These are phyloP conservation scores for Paratilapia polleni DNA, from an alignment of 2,113 vertebrate species.

Conservation along the genomic window DNA sequence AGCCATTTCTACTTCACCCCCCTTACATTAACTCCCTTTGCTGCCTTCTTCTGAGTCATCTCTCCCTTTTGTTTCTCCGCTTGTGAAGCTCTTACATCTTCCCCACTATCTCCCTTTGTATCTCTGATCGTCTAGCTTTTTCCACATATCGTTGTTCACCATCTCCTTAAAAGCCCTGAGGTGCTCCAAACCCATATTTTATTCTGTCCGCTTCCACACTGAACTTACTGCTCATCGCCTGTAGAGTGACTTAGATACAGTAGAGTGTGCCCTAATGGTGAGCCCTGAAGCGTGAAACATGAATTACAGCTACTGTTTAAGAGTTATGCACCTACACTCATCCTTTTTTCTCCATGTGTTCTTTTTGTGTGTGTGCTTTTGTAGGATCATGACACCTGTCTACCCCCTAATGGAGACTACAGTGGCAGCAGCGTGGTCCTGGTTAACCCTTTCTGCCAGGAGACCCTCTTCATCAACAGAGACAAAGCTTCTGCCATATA, in stretches of 20 bases:
- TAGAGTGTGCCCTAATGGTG: slow-evolving; percentile 14
- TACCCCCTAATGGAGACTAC: slow-evolving; percentile 95
- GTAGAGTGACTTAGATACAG: slow-evolving; percentile 33
- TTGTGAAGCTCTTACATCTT: slow-evolving; percentile 26
- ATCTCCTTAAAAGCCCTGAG: slow-evolving; percentile 32
- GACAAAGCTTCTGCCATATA: slow-evolving; percentile 93
- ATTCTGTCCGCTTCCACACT: neutral
- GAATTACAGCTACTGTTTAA: slow-evolving; percentile 13
- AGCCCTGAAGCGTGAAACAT: neutral
- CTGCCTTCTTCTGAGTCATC: slow-evolving; percentile 51
- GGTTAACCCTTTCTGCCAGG: slow-evolving; percentile 98
- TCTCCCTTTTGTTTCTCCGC: slow-evolving; percentile 33
- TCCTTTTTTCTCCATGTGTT: neutral
- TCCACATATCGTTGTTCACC: slow-evolving; percentile 36
- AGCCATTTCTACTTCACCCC: slow-evolving; percentile 2
- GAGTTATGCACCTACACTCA: neutral
- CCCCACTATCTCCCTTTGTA: slow-evolving; percentile 20
- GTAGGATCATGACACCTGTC: slow-evolving; percentile 93
- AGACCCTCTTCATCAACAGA: slow-evolving; percentile 93
- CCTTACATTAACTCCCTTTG: slow-evolving; percentile 2
- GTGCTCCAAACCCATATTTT: slow-evolving; percentile 29
- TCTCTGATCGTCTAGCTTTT: slow-evolving; percentile 20
- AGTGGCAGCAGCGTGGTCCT: slow-evolving; percentile 93
- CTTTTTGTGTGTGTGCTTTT: slow-evolving; percentile 23
- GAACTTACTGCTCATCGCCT: neutral